Percentiles rank a stretch among this genome's conserved stretches.
phyloP scores from a whole-genome alignment of 2,113 vertebrate genomes.

The Tetrao urogallus region DNA sequence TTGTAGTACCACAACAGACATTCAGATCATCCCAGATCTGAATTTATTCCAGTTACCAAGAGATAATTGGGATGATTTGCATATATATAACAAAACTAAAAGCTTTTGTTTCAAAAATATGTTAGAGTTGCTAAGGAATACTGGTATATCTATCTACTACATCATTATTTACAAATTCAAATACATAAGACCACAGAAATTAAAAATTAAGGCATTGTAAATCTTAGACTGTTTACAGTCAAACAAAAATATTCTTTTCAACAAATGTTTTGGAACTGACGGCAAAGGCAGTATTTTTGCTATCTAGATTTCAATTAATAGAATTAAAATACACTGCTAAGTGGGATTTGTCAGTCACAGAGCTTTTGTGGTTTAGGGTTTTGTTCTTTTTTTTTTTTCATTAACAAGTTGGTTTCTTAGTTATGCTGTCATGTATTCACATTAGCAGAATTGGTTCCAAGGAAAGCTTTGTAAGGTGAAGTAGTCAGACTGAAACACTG shows the following conservation, averaged over 20 bases:
- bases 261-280: not conserved
- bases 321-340: not conserved
- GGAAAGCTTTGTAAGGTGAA: not conserved
- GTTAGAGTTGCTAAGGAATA: not conserved
- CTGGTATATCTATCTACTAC: not conserved
- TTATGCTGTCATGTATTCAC: not conserved
- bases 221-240: not conserved
- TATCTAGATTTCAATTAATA: not conserved
- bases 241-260: not conserved
- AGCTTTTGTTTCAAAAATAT: not conserved
- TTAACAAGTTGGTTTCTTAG: not conserved
- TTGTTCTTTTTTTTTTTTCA: not conserved
- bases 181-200: not conserved
- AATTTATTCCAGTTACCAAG: not conserved
- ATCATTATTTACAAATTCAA: conserved; percentile 12
- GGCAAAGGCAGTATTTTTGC: not conserved
- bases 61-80: not conserved
- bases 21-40: not conserved
- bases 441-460: not conserved
- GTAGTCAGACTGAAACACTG: not conserved
- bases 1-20: not conserved
- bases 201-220: not conserved
- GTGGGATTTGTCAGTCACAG: not conserved
- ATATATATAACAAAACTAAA: not conserved
- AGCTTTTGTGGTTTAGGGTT: not conserved